Evolutionary conservation across 1,140 invertebrate genomes (phyloP).

Genomic region (Magallana angulata): DNA sequence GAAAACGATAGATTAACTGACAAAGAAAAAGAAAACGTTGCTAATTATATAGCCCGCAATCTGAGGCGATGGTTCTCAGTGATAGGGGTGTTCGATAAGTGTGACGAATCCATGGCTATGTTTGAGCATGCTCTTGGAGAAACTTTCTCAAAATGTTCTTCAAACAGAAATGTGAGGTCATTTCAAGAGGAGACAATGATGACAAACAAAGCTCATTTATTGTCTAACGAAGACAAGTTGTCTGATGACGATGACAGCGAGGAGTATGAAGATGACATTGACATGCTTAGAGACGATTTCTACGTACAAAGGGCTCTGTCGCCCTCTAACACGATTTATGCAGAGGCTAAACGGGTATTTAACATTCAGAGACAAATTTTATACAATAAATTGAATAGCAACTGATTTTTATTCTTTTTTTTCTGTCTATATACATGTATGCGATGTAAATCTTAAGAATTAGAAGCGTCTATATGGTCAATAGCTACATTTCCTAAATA

Average conservation of each 20-base stretch:
- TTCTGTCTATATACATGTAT: background rate
- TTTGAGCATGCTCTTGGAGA: slow-evolving; percentile 56
- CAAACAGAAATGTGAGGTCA: background rate
- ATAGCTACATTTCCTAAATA: too few relatives aligned
- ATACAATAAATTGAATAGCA: slow-evolving; percentile 50
- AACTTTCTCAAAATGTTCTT: slow-evolving; percentile 57
- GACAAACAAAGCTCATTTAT: slow-evolving; percentile 18
- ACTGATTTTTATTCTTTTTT: background rate
- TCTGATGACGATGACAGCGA: slow-evolving; percentile 33
- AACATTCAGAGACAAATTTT: slow-evolving; percentile 62
- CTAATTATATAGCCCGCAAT: slow-evolving; percentile 58
- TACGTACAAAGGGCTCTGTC: slow-evolving; percentile 54
- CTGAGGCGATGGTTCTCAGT: slow-evolving; percentile 62
- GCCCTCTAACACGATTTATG: slow-evolving; percentile 57
- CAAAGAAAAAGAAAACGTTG: slow-evolving; percentile 40
- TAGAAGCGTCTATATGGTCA: too few relatives aligned
- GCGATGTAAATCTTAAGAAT: too few relatives aligned
- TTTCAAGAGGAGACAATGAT: slow-evolving; percentile 8
- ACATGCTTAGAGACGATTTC: slow-evolving; percentile 47
- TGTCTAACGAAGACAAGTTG: slow-evolving; percentile 2
- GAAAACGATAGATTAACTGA: slow-evolving; percentile 49
- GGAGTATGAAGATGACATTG: slow-evolving; percentile 20
- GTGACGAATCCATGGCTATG: slow-evolving; percentile 46
- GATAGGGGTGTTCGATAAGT: slow-evolving; percentile 52
- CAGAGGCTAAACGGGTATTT: slow-evolving; percentile 60